phyloP scores from a whole-genome alignment of 2,797 vertebrate genomes.

The Otolemur crassicaudatus region DNA sequence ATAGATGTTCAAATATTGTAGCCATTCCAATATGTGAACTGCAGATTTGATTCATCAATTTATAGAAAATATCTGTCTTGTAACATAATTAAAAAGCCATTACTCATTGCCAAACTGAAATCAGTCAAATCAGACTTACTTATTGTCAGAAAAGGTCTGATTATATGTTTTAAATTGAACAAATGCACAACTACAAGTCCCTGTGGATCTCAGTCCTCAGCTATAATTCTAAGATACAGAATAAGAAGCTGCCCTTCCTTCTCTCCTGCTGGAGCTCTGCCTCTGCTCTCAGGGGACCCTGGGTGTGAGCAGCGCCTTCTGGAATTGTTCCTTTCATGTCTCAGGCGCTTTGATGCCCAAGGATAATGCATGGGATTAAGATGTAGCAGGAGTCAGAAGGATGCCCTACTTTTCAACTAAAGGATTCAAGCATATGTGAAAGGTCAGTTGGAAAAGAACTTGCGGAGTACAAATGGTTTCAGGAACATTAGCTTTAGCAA shows the following conservation, averaged over 20 bases:
- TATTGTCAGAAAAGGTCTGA: not conserved
- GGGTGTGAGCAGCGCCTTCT: not conserved
- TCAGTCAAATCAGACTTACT: not conserved
- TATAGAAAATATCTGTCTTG: not conserved
- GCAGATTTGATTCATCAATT: not conserved
- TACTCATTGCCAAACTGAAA: not conserved
- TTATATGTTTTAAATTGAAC: not conserved
- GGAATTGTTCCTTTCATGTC: not conserved
- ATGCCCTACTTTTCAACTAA: not conserved
- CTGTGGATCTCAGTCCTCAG: not conserved
- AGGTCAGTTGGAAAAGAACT: not conserved
- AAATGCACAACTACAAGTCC: not conserved
- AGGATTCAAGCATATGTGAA: not conserved
- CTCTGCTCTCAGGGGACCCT: not conserved
- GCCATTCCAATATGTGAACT: not conserved
- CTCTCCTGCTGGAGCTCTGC: no score
- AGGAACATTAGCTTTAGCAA: not conserved
- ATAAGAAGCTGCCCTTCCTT: not conserved
- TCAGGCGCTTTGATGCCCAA: not conserved
- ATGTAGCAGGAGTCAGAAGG: not conserved
- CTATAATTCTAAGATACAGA: not conserved
- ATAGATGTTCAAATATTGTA: not conserved
- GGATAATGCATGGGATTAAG: not conserved
- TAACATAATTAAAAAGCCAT: not conserved
- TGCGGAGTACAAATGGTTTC: not conserved